These are phyloP conservation scores for Iguana delicatissima DNA, from an alignment of 2,797 vertebrate species.

Conservation along the genomic window DNA sequence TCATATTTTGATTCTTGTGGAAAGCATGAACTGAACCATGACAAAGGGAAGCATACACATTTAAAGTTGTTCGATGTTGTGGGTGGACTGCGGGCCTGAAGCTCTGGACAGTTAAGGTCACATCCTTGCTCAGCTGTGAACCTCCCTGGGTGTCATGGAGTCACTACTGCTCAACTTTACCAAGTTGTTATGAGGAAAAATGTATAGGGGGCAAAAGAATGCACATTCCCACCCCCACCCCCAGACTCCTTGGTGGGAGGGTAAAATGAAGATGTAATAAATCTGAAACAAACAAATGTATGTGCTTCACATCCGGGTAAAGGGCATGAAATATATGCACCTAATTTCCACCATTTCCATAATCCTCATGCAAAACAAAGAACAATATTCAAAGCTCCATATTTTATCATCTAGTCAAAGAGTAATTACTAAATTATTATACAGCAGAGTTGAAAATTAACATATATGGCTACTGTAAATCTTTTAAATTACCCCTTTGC, in stretches of 20 bases:
- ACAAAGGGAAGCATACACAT: background rate
- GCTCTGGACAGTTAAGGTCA: background rate
- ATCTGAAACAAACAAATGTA: constrained; percentile 15
- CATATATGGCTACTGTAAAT: constrained; percentile 40
- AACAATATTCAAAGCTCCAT: constrained; percentile 29
- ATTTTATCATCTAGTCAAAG: constrained; percentile 46
- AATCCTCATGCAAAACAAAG: constrained; percentile 38
- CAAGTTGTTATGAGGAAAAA: background rate
- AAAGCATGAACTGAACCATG: background rate
- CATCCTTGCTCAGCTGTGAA: background rate
- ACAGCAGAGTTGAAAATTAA: constrained; percentile 46
- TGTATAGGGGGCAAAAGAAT: too few species aligned
- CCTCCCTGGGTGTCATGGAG: too few species aligned
- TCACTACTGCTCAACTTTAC: background rate
- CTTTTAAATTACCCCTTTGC: constrained; percentile 26
- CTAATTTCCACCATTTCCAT: constrained; percentile 43
- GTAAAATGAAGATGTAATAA: background rate
- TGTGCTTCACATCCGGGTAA: constrained; percentile 9
- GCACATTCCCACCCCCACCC: too few species aligned
- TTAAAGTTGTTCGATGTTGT: background rate
- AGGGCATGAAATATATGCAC: constrained; percentile 39
- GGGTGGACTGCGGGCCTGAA: background rate
- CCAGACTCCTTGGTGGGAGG: background rate
- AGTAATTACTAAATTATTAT: constrained; percentile 44
- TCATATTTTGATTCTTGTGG: background rate